Evolutionary conservation across 23 tunicate species (phyloP).

Genomic region (Trididemnum nubilum): DNA sequence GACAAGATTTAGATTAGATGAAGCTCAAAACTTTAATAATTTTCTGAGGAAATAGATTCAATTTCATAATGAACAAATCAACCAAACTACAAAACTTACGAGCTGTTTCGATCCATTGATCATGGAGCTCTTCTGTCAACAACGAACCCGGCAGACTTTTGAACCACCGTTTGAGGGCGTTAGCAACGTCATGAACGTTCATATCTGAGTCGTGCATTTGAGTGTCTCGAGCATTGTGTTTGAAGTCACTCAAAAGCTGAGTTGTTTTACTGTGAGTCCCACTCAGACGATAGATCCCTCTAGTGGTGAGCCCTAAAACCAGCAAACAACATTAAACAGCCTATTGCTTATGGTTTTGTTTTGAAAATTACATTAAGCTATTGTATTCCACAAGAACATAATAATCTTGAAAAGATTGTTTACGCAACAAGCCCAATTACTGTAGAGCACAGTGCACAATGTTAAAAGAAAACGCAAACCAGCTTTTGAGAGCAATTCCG

Average conservation of each 20-base stretch:
- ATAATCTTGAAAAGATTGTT: not conserved
- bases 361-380: not conserved
- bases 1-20: no score
- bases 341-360: conserved; percentile 1
- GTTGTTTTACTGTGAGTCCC: conserved; percentile 95
- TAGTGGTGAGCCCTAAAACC: conserved; percentile 53
- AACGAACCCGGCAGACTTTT: conserved; percentile 79
- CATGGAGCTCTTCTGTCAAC: conserved; percentile 63
- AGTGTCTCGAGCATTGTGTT: conserved; percentile 84
- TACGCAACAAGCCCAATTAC: no score
- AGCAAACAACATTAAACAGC: not conserved
- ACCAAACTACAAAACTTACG: conserved; percentile 51
- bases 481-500: no score
- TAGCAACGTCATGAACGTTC: conserved; percentile 88
- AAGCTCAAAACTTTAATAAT: no score
- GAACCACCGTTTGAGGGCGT: conserved; percentile 95
- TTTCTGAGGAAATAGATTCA: no score
- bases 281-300: conserved; percentile 88
- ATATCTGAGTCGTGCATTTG: conserved; percentile 75
- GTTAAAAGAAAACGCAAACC: no score
- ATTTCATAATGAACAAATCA: no score
- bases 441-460: no score
- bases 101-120: conserved; percentile 70
- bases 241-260: conserved; percentile 57
- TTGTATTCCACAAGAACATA: no score